Base-by-base conservation (phyloP, 2,113 vertebrate genomes). In the Scortum barcoo region DNA sequence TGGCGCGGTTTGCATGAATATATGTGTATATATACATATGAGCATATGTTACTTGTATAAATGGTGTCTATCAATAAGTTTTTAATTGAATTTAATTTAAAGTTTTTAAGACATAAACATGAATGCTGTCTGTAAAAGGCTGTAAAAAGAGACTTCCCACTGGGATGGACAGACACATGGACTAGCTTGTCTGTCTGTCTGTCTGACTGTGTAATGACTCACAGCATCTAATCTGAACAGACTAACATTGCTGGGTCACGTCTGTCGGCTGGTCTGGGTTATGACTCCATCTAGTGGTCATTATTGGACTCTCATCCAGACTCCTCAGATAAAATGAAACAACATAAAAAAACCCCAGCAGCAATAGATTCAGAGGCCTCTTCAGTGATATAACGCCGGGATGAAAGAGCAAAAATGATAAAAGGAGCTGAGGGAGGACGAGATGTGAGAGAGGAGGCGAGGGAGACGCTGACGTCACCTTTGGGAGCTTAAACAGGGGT, bases 201-300 rank as follows among this genome's bases (percentile, higher is more conserved):
- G 4, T 28, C 0, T 56, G 33, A 44, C 40, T 33, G 3, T 24
- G 2, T 53, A 22, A 42, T 11, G 7, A 63, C 30, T 62, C 20
- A 17, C 36, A 33, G 19, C 40, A 51, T 36, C 28, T 66, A 56
- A 36, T 56, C 19, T 66, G 4, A 42, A 26, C 42, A 73, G 24
- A 51, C 28, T 28, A 73, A n/a, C 16, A 58, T 7, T 65, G 67
- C 20, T 68, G 6, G 66, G 14, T 75, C 58, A 68, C 28, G 26
- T 22, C 24, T 46, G 13, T 60, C 14, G 2, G 1, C 14, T 53
- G 3, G n/a, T 70, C n/a, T 67, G 42, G 42, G 20, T 7, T 69
- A 74, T 69, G 40, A 72, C 87, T 76, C 89, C 80, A 90, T 78
- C 92, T 91, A 58, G 83, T 88, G 92, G 72, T 22, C 40, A 28